Base-by-base conservation (phyloP, 1,140 invertebrate genomes). In the Temnothorax nylanderi region DNA sequence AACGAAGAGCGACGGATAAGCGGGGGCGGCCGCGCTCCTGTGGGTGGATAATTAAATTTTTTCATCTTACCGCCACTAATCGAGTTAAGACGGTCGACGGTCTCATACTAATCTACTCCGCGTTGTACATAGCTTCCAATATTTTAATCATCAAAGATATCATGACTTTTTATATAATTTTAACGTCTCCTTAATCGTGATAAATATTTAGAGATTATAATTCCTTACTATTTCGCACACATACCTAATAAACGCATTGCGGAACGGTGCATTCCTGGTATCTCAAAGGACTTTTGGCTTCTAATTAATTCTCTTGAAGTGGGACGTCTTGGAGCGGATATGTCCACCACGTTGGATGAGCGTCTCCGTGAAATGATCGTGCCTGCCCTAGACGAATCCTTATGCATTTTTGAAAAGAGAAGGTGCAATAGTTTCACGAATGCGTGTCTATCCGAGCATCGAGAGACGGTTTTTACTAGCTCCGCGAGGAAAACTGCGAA, bases 1-100 rank as follows among this genome's bases (percentile, higher is more conserved):
- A 94, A 94, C 4, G 94, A 94, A 4, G 93, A 94, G 56, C 94
- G 92, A 34, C 93, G 93, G 56, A 92, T 91, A 62, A 93, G 90
- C 67, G 93, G 89, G 18, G 93, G 82, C 62, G 92, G 90, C 87
- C 88, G 89, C 21, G 89, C 88, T 87, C 93, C 94, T 94, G 51
- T 6, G 51, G 18, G 18, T 72, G 0, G 41, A 47, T 44, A 74
- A 74, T 80, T 51, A 44, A 51, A 72, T 81, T 69, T 51, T n/a
- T 60, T 58, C 18, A 21, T 49, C 26, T 74, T 60, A 49, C 18
- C 56, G 2, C 13, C 26, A 6, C 18, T 87, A 56, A 71, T 56
- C 37, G 11, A 37, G 13, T 47, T 44, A 75, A 49, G 47, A 21
- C 13, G 41, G 34, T 26, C 8, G 54, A 62, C 26, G 26, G 0